These are phyloP conservation scores for Iguana delicatissima DNA, from an alignment of 2,797 vertebrate species.

Conservation along the genomic window DNA sequence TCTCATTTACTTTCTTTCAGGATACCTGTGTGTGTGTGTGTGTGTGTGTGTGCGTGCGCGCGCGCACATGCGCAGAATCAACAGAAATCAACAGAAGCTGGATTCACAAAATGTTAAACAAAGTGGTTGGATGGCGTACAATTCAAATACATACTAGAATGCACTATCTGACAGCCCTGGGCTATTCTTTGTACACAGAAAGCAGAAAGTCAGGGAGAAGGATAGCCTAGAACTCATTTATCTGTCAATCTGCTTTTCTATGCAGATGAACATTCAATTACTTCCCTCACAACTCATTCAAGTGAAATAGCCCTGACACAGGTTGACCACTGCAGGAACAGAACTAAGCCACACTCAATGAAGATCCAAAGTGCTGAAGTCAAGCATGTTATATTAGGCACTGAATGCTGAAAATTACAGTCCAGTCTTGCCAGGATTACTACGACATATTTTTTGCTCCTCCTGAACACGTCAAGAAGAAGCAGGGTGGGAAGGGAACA, in stretches of 20 bases:
- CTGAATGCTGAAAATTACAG: not conserved
- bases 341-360: not conserved
- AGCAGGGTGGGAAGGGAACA: too few relatives aligned
- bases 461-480: not conserved
- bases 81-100: not conserved
- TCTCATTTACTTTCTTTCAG: not conserved
- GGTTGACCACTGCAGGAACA: not conserved
- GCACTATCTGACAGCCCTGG: not conserved
- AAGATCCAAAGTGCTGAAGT: not conserved
- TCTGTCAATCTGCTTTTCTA: not conserved
- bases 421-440: not conserved
- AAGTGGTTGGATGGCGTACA: not conserved
- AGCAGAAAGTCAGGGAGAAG: not conserved
- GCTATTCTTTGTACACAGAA: not conserved
- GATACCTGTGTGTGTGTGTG: too few relatives aligned
- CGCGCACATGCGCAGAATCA: too few relatives aligned
- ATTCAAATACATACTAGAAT: not conserved
- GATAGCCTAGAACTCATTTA: not conserved
- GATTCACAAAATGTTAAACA: not conserved
- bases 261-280: not conserved
- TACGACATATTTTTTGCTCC: not conserved
- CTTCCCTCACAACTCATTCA: too few relatives aligned
- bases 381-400: not conserved
- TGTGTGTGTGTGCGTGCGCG: not conserved
- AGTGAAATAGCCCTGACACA: not conserved